phyloP scores from a whole-genome alignment of 2,113 vertebrate genomes.

The Istiophorus platypterus region DNA sequence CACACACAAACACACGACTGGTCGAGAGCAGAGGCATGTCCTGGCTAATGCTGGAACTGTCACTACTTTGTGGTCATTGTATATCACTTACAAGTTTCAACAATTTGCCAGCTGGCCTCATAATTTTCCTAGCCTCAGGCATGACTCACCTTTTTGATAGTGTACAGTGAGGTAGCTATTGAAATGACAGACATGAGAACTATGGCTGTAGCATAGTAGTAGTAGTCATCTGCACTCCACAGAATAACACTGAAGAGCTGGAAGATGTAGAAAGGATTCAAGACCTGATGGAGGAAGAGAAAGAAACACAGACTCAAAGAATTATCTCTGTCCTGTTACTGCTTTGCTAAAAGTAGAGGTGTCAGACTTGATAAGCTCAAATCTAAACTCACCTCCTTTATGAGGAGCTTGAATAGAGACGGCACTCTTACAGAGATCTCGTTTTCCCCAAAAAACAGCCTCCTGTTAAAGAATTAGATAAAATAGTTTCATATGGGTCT shows the following conservation, averaged over 20 bases:
- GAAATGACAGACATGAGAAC: constrained; percentile 95
- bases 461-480: constrained; percentile 79
- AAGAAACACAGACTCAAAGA: background rate
- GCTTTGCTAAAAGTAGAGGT: background rate
- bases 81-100: background rate
- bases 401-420: constrained; percentile 94
- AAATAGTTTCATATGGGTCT: background rate
- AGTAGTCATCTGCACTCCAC: constrained; percentile 92
- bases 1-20: background rate
- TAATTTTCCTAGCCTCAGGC: background rate
- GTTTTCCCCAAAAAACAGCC: constrained; percentile 94
- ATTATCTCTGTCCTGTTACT: background rate
- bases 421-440: constrained; percentile 97
- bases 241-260: constrained; percentile 97
- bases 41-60: background rate
- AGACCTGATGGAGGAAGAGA: constrained; percentile 84
- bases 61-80: background rate
- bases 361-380: background rate
- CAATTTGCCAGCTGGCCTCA: background rate
- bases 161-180: constrained; percentile 93
- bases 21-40: background rate
- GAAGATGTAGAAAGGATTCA: constrained; percentile 99
- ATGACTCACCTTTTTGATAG: constrained; percentile 92
- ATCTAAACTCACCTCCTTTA: constrained; percentile 91
- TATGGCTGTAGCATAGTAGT: constrained; percentile 94